A percentile compares a stretch with the other conserved stretches of the same genome.
Evolutionary conservation across 2,888 invertebrate species (phyloP).

Genomic region (Cordilura impudica): DNA sequence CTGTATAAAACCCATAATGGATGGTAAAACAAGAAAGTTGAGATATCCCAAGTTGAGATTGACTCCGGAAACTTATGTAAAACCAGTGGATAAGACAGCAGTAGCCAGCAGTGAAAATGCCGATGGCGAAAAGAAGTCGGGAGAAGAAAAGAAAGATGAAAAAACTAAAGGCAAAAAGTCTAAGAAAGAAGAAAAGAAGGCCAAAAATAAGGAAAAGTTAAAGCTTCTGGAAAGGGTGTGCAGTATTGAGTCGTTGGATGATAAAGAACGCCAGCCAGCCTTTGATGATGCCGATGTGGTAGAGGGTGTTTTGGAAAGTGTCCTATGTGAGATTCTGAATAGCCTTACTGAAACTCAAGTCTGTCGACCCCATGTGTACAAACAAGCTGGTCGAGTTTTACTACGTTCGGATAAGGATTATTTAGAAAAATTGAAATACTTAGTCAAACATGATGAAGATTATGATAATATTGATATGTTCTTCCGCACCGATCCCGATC

Average conservation of each 20-base stretch:
- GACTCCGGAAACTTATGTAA: constrained; percentile 67
- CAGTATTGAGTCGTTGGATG: constrained; percentile 72
- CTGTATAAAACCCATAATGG: constrained; percentile 70
- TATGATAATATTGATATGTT: constrained; percentile 77
- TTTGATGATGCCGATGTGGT: constrained; percentile 69
- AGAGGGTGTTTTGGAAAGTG: constrained; percentile 65
- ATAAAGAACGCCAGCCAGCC: constrained; percentile 68
- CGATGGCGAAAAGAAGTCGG: neutral
- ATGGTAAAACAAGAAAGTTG: constrained; percentile 66
- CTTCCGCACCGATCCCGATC: constrained; percentile 77
- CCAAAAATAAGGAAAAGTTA: constrained; percentile 51
- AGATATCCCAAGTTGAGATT: constrained; percentile 69
- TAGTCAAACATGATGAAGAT: constrained; percentile 71
- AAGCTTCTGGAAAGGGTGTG: constrained; percentile 64
- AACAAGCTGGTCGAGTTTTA: constrained; percentile 71
- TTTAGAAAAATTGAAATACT: constrained; percentile 69
- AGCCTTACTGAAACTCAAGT: constrained; percentile 62
- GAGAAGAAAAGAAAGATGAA: no score
- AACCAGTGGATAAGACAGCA: no score
- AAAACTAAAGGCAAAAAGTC: constrained; percentile 27
- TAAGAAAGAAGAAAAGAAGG: constrained; percentile 40
- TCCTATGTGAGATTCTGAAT: constrained; percentile 68
- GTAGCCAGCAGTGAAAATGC: no score
- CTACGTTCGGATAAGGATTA: constrained; percentile 71
- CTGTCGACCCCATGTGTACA: constrained; percentile 64